Evolutionary conservation across 2,888 invertebrate species (phyloP).

Genomic region (Hydrotaea cyrtoneurina): DNA sequence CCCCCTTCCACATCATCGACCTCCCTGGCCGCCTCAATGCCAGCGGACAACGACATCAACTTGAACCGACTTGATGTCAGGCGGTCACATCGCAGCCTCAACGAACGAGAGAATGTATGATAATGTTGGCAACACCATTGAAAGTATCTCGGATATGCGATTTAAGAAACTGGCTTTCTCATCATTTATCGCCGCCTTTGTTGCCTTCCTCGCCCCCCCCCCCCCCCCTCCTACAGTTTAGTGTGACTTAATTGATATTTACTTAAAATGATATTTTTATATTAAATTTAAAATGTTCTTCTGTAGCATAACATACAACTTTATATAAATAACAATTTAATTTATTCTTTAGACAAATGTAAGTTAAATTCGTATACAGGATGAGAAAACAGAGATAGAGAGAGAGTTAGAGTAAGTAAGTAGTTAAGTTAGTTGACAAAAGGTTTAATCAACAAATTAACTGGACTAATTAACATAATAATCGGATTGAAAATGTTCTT

Average conservation of each 20-base stretch:
- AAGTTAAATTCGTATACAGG: background rate
- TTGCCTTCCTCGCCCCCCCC: background rate
- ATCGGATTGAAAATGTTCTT: background rate
- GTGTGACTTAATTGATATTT: slow-evolving; percentile 37
- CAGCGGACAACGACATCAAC: slow-evolving; percentile 18
- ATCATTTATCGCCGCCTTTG: background rate
- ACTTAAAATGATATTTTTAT: slow-evolving; percentile 36
- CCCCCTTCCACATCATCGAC: background rate
- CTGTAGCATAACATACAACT: slow-evolving; percentile 1
- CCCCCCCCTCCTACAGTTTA: background rate
- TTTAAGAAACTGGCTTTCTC: background rate
- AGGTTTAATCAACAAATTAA: background rate
- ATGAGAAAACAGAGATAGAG: background rate
- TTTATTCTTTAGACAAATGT: slow-evolving; percentile 69
- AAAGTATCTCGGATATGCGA: background rate
- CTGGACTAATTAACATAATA: background rate
- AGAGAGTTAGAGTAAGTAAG: background rate
- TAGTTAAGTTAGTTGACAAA: background rate
- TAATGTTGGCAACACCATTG: slow-evolving; percentile 10
- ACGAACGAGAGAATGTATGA: slow-evolving; percentile 72
- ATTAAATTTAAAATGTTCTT: slow-evolving; percentile 9
- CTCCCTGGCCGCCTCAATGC: slow-evolving; percentile 26
- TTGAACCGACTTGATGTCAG: slow-evolving; percentile 65
- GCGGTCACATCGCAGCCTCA: slow-evolving; percentile 74
- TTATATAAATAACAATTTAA: slow-evolving; percentile 69